Conservation (phyloP, 2,113 vertebrate species). For the Coturnix japonica region DNA sequence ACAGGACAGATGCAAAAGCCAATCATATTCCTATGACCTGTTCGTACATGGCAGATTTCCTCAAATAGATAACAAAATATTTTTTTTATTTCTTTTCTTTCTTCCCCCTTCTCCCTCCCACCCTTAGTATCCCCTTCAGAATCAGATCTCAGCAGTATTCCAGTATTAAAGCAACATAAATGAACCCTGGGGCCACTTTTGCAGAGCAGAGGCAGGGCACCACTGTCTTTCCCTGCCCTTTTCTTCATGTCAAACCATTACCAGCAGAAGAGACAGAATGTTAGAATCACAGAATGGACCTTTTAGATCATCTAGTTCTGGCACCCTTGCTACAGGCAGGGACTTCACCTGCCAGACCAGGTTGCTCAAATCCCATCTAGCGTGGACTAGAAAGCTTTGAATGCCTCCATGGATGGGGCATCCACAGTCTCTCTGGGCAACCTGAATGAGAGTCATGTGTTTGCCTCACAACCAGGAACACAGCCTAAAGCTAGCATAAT, state of each 20-base stretch:
- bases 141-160: background rate
- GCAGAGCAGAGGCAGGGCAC: background rate
- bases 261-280: background rate
- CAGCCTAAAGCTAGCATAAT: background rate
- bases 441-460: rapidly evolving
- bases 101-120: too few relatives aligned
- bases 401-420: too few relatives aligned
- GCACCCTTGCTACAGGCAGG: too few relatives aligned
- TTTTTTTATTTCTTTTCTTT: background rate
- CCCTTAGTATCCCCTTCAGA: background rate
- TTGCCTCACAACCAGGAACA: background rate
- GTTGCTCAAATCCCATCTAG: too few relatives aligned
- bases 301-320: too few relatives aligned
- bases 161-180: background rate
- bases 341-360: too few relatives aligned
- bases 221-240: background rate
- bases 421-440: too few relatives aligned
- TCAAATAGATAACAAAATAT: background rate
- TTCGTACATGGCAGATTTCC: background rate
- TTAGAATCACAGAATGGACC: too few relatives aligned
- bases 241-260: background rate
- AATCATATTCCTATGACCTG: background rate
- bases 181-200: background rate
- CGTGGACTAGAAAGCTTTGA: too few relatives aligned
- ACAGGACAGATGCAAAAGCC: background rate